Conservation (phyloP, 2,113 vertebrate genomes). For the Pterocles orientalis region DNA sequence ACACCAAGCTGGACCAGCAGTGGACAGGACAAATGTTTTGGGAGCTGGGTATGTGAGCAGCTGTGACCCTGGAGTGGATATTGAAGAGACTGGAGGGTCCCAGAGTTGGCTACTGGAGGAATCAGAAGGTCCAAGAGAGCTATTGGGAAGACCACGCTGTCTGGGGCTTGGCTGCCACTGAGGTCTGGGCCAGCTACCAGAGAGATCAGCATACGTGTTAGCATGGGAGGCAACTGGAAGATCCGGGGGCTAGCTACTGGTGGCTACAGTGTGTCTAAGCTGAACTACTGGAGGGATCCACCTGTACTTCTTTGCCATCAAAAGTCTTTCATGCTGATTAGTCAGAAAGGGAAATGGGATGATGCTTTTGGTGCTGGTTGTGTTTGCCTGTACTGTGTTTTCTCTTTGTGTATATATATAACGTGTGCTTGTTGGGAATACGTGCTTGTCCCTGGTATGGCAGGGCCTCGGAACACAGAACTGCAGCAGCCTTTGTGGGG, state of each 20-base stretch:
- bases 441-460: accelerated
- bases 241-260: neutral
- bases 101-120: neutral
- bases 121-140: neutral
- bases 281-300: neutral
- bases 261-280: neutral
- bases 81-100: accelerated
- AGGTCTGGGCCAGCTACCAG: neutral
- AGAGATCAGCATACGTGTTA: neutral
- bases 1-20: neutral
- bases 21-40: neutral
- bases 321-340: neutral
- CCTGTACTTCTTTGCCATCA: neutral
- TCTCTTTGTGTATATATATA: no score
- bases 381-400: neutral
- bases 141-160: neutral
- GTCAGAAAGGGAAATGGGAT: neutral
- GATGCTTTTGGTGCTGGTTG: neutral
- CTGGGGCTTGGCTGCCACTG: neutral
- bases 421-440: neutral
- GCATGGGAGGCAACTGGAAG: neutral
- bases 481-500: neutral
- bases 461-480: neutral
- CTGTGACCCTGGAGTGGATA: neutral
- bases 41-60: neutral